A percentile compares a stretch with the other conserved stretches of the same genome.
Evolutionary conservation across 2,797 vertebrate species (phyloP).

Genomic region (Moxostoma hubbsi): DNA sequence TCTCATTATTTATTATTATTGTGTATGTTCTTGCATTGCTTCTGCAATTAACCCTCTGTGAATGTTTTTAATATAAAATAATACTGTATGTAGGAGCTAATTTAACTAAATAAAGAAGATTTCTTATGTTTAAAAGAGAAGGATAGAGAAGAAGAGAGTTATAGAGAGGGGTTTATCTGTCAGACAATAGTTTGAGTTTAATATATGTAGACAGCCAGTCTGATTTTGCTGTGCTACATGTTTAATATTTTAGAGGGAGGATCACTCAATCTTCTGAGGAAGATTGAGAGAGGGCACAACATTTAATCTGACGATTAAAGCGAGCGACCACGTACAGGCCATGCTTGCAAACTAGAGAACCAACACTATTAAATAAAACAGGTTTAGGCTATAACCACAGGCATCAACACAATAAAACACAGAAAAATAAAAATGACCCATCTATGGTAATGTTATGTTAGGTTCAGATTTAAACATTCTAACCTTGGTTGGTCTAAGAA

Average conservation of each 20-base stretch:
- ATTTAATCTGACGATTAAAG: neutral
- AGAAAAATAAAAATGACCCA: neutral
- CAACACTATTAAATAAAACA: neutral
- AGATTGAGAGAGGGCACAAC: neutral
- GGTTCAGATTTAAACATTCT: neutral
- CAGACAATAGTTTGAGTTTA: neutral
- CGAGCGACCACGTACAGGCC: neutral
- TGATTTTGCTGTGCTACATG: neutral
- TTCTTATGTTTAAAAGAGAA: too few species aligned
- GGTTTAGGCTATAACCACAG: neutral
- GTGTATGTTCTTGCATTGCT: neutral
- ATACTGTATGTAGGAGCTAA: too few species aligned
- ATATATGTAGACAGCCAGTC: neutral
- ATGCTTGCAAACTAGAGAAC: neutral
- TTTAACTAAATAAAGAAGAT: neutral
- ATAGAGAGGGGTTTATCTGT: neutral
- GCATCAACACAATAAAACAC: neutral
- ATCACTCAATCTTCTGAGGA: neutral
- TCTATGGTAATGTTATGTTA: neutral
- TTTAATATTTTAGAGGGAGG: slow-evolving; percentile 7
- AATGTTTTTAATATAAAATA: neutral
- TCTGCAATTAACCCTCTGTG: slow-evolving; percentile 6
- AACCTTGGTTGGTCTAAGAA: neutral
- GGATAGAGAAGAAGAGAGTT: neutral
- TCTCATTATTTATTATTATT: neutral